Conservation (phyloP, 2,888 invertebrate genomes). For the Octodonta nipae region DNA sequence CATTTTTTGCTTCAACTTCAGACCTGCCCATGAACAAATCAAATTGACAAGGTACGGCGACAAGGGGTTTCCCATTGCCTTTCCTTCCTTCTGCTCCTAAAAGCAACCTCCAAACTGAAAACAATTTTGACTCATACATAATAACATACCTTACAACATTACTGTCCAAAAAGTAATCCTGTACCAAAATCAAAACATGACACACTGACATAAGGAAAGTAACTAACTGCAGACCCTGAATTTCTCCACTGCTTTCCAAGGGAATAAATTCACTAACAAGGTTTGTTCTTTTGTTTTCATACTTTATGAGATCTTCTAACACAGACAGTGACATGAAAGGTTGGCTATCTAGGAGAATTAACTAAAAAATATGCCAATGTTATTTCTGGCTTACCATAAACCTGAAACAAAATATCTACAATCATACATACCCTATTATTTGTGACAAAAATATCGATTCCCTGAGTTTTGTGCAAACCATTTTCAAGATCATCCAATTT, state of each 20-base stretch:
- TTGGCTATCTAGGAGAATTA: constrained; percentile 79
- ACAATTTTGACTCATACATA: not conserved
- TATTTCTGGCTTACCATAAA: not conserved
- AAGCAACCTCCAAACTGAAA: not conserved
- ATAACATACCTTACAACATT: constrained; percentile 55
- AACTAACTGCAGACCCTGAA: constrained; percentile 64
- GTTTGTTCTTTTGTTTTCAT: constrained; percentile 34
- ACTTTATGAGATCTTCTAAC: constrained; percentile 49
- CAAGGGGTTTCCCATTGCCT: too few species aligned
- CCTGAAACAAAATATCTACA: constrained; percentile 3
- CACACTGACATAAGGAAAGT: constrained; percentile 80
- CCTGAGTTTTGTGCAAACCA: constrained; percentile 61
- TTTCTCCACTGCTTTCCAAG: constrained; percentile 49
- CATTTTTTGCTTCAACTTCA: too few species aligned
- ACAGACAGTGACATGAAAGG: constrained; percentile 58
- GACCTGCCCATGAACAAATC: too few species aligned
- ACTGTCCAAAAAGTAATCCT: constrained; percentile 80
- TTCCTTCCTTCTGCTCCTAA: too few species aligned
- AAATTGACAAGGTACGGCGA: too few species aligned
- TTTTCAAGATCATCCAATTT: constrained; percentile 40
- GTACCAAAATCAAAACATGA: constrained; percentile 74
- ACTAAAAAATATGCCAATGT: constrained; percentile 32
- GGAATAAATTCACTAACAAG: constrained; percentile 47
- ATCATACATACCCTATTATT: constrained; percentile 43
- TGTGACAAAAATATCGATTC: constrained; percentile 55